Evolutionary conservation across 2,888 invertebrate genomes (phyloP), one percentile per base, ranked within the genome.

Genomic region (Ellobium chinense): DNA sequence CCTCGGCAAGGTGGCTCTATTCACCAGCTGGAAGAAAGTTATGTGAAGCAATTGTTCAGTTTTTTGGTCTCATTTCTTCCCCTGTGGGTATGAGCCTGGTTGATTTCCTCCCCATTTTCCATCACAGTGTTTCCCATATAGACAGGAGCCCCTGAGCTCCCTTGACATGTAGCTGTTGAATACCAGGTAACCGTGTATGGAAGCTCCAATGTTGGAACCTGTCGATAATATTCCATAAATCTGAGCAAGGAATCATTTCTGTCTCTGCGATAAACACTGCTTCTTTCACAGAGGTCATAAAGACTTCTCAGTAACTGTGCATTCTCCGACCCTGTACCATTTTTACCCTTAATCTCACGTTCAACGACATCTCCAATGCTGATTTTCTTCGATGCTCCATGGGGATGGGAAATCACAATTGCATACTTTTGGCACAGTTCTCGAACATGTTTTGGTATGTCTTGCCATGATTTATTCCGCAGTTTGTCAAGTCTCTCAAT

Each of bases 351-450:
- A 12, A 34, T 60, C 24, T 60, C 39, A 9, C 39, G 21, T 14
- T 63, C 63, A 21, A 62, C n/a, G 7, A 63, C 34, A 5, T 27
- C 54, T 14, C 76, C 76, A n/a, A 76, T 46, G 54, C 76, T 76
- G n/a, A 76, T 54, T 66, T 66, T 65, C n/a, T 76, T 76, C 5
- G 46, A 12, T 14, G 36, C n/a, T 18, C 76, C 76, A 31, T 76
- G 76, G 7, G 76, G 76, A 31, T 76, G 76, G 2, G 76, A 76
- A n/a, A 76, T 76, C 9, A 76, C 31, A 21, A 76, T 66, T 24
- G 76, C 76, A 31, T 36, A 76, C 1, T 65, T 14, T 54, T 46
- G 14, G 9, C 54, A 54, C 18, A 46, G 9, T 46, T 46, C n/a
- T 21, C 76, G 39, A 21, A 76, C 31, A 2, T 36, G n/a, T 5